Conservation (phyloP, 2,888 invertebrate species). For the Synergus itoensis region DNA sequence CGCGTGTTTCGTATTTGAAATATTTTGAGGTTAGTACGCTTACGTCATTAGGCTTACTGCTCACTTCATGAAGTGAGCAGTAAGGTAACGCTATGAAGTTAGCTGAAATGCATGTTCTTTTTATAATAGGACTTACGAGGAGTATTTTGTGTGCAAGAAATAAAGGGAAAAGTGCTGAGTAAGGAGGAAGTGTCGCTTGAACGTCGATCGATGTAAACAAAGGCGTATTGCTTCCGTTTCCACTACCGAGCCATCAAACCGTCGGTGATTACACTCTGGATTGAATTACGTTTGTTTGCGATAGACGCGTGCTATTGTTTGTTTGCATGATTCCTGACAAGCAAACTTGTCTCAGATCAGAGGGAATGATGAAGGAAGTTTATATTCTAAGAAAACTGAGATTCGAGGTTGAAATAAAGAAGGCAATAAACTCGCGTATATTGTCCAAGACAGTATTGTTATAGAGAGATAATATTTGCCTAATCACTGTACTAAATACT, state of each 20-base stretch:
- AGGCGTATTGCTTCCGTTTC: conserved; percentile 32
- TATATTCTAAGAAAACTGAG: conserved; percentile 46
- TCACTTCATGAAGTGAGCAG: too few relatives aligned
- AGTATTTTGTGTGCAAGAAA: not conserved
- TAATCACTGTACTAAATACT: not conserved
- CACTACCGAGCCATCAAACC: conserved; percentile 34
- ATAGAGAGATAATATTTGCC: not conserved
- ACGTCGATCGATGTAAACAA: conserved; percentile 25
- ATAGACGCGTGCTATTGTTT: conserved; percentile 36
- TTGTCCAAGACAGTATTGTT: too few relatives aligned
- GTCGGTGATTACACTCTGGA: conserved; percentile 32
- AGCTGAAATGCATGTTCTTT: too few relatives aligned
- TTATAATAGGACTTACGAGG: not conserved
- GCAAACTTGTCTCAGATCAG: conserved; percentile 8
- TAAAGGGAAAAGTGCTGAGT: conserved; percentile 24
- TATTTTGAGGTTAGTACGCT: too few relatives aligned
- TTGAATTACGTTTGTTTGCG: conserved; percentile 38
- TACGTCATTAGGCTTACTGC: too few relatives aligned
- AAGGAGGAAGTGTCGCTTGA: conserved; percentile 13
- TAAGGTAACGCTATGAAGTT: too few relatives aligned
- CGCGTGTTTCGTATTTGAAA: too few relatives aligned
- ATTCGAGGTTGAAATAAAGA: not conserved
- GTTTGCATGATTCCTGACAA: conserved; percentile 36
- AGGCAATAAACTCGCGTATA: not conserved
- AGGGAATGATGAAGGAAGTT: conserved; percentile 8